Evolutionary conservation across 2,113 vertebrate species (phyloP).

Genomic region (Pelecanoides urinatrix): DNA sequence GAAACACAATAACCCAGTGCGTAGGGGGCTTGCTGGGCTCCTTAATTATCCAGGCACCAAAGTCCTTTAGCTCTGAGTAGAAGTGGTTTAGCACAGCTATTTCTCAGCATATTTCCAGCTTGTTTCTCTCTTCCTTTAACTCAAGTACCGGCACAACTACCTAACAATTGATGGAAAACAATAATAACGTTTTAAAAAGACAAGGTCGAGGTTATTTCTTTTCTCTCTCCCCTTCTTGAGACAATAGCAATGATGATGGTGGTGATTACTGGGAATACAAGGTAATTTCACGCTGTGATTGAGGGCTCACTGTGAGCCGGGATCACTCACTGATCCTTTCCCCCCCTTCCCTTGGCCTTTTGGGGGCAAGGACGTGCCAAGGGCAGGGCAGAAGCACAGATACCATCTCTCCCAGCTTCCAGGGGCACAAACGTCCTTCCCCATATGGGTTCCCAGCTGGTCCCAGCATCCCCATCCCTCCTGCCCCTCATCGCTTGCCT

Average conservation of each 20-base stretch:
- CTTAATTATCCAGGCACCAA: background rate
- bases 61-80: background rate
- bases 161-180: background rate
- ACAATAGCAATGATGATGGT: background rate
- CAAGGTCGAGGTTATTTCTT: background rate
- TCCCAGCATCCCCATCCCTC: background rate
- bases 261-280: background rate
- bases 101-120: background rate
- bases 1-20: background rate
- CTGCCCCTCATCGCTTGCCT: background rate
- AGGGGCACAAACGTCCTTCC: background rate
- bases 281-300: slow-evolving; percentile 26
- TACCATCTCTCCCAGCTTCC: background rate
- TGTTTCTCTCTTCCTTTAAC: background rate
- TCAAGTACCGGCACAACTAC: background rate
- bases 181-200: background rate
- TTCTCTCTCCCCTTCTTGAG: background rate
- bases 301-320: slow-evolving; percentile 42
- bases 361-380: background rate
- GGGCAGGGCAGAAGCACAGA: background rate
- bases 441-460: background rate
- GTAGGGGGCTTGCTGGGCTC: background rate
- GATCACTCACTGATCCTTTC: slow-evolving; percentile 55
- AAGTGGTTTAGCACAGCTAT: background rate
- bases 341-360: background rate